phyloP scores from a whole-genome alignment of 2,888 invertebrate genomes.

The Tetragonisca angustula region DNA sequence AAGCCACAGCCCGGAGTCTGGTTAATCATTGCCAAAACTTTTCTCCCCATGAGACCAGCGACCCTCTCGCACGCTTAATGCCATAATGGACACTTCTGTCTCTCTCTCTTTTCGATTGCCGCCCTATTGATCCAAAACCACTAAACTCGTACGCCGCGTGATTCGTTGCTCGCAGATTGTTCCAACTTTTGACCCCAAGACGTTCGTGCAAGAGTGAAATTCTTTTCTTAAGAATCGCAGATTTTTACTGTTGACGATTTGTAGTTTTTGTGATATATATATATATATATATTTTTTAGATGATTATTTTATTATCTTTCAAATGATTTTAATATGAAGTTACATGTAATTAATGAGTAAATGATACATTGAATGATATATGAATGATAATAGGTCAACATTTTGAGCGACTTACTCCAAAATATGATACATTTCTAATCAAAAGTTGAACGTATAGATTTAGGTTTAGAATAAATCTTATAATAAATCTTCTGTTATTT shows the following conservation, averaged over 20 bases:
- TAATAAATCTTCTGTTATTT: no score
- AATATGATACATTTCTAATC: no score
- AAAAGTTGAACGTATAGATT: no score
- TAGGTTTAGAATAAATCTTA: no score
- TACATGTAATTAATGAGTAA: no score
- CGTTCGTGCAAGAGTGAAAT: neutral
- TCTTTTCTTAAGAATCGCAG: neutral
- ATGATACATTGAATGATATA: no score
- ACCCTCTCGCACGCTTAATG: slow-evolving; percentile 75
- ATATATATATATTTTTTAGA: neutral
- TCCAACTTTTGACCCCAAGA: neutral
- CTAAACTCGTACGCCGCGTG: slow-evolving; percentile 37
- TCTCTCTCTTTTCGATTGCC: slow-evolving; percentile 62
- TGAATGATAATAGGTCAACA: no score
- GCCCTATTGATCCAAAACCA: slow-evolving; percentile 68
- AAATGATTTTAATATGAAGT: no score
- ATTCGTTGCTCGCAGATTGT: slow-evolving; percentile 25
- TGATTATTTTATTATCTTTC: neutral
- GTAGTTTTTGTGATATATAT: neutral
- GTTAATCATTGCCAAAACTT: slow-evolving; percentile 81
- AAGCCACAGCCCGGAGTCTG: slow-evolving; percentile 67
- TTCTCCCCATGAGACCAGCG: slow-evolving; percentile 74
- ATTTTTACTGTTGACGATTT: neutral
- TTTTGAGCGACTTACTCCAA: no score
- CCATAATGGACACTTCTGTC: slow-evolving; percentile 76